These are phyloP conservation scores for Shinisaurus crocodilurus DNA, from an alignment of 2,113 vertebrate species.

Conservation along the genomic window DNA sequence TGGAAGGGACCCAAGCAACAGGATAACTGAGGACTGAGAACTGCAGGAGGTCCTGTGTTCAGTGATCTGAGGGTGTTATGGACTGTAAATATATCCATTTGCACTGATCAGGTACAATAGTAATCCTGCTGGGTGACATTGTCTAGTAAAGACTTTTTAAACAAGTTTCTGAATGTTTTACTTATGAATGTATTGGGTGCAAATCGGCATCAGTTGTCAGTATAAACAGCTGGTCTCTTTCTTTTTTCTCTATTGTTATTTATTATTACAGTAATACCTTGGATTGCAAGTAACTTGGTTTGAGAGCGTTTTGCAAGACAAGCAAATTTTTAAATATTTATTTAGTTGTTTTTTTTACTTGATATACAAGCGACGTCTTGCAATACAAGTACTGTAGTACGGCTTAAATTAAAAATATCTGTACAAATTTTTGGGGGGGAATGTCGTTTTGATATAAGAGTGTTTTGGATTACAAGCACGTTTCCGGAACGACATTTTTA, in stretches of 20 bases:
- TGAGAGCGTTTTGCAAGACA: too few species aligned
- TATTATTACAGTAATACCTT: too few species aligned
- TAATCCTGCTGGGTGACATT: not conserved
- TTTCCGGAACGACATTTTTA: too few species aligned
- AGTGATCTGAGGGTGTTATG: not conserved
- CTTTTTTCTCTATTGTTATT: not conserved
- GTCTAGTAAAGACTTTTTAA: not conserved
- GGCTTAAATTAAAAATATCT: too few species aligned
- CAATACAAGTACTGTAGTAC: too few species aligned
- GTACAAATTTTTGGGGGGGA: too few species aligned
- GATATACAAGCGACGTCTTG: too few species aligned
- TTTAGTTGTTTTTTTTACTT: too few species aligned
- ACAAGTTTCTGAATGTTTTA: not conserved
- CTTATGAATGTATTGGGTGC: not conserved
- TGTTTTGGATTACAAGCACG: too few species aligned
- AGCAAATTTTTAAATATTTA: too few species aligned
- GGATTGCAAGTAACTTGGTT: too few species aligned
- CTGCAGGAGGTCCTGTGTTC: not conserved
- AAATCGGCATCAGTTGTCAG: slow-evolving; percentile 12
- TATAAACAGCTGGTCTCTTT: not conserved
- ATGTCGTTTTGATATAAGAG: too few species aligned
- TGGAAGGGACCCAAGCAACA: not conserved
- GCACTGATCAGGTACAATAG: not conserved
- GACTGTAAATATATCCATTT: not conserved
- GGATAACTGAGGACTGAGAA: not conserved